Base-by-base conservation (phyloP, 1,140 invertebrate species). In the Hestina assimilis region DNA sequence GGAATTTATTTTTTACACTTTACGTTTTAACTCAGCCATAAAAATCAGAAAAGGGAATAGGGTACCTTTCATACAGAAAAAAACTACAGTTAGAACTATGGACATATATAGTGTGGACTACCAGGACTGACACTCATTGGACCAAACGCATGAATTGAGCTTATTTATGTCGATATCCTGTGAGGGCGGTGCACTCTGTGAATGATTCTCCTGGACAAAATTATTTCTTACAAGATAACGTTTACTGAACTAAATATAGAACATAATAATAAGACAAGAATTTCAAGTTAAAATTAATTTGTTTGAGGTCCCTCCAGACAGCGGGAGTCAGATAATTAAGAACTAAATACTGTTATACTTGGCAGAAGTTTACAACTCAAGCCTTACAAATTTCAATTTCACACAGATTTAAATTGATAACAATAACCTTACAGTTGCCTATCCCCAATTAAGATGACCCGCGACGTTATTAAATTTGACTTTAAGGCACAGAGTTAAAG, bases 361-460 rank as follows among this genome's bases (percentile, higher is more conserved):
- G 43, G 51, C n/a, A 2, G 2, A 55, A 61, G 60, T 63, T 62
- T 45, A 50, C 48, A 58, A 46, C 29, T 21, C 11, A 12, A 47
- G 20, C 17, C 33, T 45, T 19, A 38, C 41, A 58, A 58, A 59
- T 40, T 59, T 45, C 40, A 50, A 56, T 45, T 59, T 59, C 31
- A 62, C 29, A 35, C 42, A 45, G 35, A 58, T 62, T 59, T 43
- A 61, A 67, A 63, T 63, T 62, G 54, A 63, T 55, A 40, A 23
- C 55, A 43, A 56, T 47, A 43, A 52, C 35, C 24, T 58, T 69
- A 67, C 15, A 65, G 62, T 61, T 45, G 28, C 42, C 43, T 60
- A 55, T 45, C 57, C 26, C 20, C 28, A 68, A 65, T 63, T 33
- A 54, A 35, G 58, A 45, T 43, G 56, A 11, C 38, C n/a, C 4